A percentile compares a stretch with the other conserved stretches of the same genome.
phyloP scores from a whole-genome alignment of 2,797 vertebrate genomes.

The Parauchenoglanis punctatus region DNA sequence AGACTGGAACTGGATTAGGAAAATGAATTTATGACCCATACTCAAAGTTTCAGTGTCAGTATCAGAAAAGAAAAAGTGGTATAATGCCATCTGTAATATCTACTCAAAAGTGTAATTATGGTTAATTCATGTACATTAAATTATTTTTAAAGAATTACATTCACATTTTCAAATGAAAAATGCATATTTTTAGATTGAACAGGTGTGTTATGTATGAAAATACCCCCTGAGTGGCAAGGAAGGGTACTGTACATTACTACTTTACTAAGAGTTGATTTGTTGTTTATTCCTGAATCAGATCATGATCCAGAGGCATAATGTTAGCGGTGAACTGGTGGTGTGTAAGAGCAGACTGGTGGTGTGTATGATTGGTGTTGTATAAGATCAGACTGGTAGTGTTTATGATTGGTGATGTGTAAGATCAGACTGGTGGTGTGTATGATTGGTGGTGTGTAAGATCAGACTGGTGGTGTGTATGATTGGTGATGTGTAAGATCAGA shows the following conservation, averaged over 20 bases:
- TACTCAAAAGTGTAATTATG: too few species aligned
- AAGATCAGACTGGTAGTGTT: not conserved
- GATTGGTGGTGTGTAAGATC: not conserved
- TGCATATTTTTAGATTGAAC: too few species aligned
- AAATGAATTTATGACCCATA: too few species aligned
- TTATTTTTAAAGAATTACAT: too few species aligned
- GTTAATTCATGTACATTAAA: too few species aligned
- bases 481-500: not conserved
- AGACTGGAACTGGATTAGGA: too few species aligned
- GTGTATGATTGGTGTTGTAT: not conserved
- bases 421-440: not conserved
- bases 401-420: not conserved
- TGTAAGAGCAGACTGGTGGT: not conserved
- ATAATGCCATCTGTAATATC: too few species aligned
- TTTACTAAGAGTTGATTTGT: not conserved
- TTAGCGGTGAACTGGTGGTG: not conserved
- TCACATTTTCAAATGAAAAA: too few species aligned
- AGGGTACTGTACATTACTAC: not conserved
- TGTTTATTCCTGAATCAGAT: not conserved
- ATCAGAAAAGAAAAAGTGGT: too few species aligned
- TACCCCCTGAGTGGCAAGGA: not conserved
- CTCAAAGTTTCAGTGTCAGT: too few species aligned
- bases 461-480: not conserved
- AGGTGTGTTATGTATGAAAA: not conserved
- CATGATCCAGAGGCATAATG: not conserved